Conservation (phyloP, 2,113 vertebrate genomes). For the Neodontobutis hainanensis region DNA sequence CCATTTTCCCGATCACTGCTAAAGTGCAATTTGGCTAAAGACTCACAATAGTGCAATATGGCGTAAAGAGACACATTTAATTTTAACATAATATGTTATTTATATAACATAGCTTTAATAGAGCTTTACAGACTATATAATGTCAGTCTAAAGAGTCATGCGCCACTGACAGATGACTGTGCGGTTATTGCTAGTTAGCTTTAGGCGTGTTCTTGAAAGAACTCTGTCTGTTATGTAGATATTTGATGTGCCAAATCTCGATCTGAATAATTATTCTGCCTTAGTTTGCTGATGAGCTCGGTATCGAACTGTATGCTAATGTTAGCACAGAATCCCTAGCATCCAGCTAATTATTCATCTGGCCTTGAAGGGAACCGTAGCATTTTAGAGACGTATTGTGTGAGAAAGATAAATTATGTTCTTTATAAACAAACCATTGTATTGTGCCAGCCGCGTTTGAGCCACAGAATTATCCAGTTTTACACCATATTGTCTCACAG, state of each 20-base stretch:
- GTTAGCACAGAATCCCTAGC: constrained; percentile 69
- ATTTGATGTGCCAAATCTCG: neutral
- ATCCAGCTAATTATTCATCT: constrained; percentile 72
- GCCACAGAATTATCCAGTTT: too few relatives aligned
- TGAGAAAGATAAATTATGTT: neutral
- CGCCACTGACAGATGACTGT: constrained; percentile 51
- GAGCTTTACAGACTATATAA: constrained; percentile 30
- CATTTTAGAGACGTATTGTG: constrained; percentile 32
- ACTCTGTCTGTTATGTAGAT: neutral
- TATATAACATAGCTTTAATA: neutral
- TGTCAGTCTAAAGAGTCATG: neutral
- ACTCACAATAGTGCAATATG: too few relatives aligned
- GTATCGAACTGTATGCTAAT: constrained; percentile 35
- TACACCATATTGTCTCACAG: neutral
- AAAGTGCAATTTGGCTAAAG: neutral
- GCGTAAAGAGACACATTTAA: too few relatives aligned
- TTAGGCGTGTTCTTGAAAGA: neutral
- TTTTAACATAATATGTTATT: too few relatives aligned
- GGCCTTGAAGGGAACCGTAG: constrained; percentile 20
- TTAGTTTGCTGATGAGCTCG: neutral
- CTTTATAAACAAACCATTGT: neutral
- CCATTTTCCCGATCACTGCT: neutral
- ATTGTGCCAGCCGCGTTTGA: neutral
- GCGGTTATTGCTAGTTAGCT: constrained; percentile 13
- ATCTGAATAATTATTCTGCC: rapidly evolving